Evolutionary conservation across 2,888 invertebrate genomes (phyloP).

Genomic region (Pocota personata): DNA sequence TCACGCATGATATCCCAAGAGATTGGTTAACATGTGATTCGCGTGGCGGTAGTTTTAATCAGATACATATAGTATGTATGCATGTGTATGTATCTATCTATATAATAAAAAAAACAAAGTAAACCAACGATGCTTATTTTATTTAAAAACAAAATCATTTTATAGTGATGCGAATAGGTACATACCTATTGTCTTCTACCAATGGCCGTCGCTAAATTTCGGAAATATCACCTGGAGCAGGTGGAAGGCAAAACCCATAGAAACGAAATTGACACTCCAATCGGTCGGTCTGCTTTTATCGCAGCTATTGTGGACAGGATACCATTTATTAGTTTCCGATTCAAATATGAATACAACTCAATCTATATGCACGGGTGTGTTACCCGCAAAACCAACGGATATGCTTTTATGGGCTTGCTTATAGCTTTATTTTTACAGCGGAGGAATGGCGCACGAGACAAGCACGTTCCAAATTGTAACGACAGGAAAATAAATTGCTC

Average conservation of each 20-base stretch:
- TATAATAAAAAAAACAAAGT: not conserved
- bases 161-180: not conserved
- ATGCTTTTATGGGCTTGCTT: constrained; percentile 50
- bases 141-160: not conserved
- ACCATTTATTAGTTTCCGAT: constrained; percentile 70
- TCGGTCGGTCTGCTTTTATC: constrained; percentile 66
- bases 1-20: not conserved
- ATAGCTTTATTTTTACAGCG: constrained; percentile 61
- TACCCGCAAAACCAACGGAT: constrained; percentile 25
- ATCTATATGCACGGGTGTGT: constrained; percentile 37
- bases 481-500: constrained; percentile 80
- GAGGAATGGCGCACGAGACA: constrained; percentile 57
- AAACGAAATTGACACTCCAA: constrained; percentile 61
- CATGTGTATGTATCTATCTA: not conserved
- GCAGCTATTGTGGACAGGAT: constrained; percentile 59
- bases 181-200: not conserved
- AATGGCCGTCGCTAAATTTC: not conserved
- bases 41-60: not conserved
- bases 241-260: constrained; percentile 23
- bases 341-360: constrained; percentile 59
- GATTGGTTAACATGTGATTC: not conserved
- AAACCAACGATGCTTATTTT: not conserved
- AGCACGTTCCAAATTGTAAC: constrained; percentile 78
- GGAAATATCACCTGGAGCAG: constrained; percentile 24
- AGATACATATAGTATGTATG: not conserved